A percentile compares a stretch with the other conserved stretches of the same genome.
Evolutionary conservation across 1,140 invertebrate species (phyloP).

Genomic region (Lepidurus packardi): DNA sequence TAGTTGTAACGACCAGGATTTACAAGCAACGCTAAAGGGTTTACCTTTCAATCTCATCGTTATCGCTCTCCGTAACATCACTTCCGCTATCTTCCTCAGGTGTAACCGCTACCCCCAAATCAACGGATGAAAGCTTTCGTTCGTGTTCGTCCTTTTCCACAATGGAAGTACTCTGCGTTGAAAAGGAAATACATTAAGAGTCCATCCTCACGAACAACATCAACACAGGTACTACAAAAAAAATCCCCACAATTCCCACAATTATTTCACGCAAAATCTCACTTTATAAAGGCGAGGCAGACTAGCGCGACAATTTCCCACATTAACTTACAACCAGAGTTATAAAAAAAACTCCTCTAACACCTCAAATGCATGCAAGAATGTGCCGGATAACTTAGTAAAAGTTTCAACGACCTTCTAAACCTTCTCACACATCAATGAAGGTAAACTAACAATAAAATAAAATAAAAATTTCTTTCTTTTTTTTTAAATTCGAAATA

Average conservation of each 20-base stretch:
- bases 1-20: neutral
- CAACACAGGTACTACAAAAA: neutral
- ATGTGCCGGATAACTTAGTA: too few relatives aligned
- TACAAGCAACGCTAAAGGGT: neutral
- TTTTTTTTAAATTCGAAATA: too few relatives aligned
- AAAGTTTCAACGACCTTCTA: too few relatives aligned
- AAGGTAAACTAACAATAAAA: too few relatives aligned
- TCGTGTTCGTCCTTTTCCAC: conserved; percentile 28
- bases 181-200: neutral
- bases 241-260: neutral
- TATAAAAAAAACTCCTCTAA: too few relatives aligned
- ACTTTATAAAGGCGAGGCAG: neutral
- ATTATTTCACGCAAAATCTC: neutral
- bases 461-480: too few relatives aligned
- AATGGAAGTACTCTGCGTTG: conserved; percentile 23
- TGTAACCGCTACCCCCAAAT: conserved; percentile 11
- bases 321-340: too few relatives aligned
- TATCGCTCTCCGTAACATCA: conserved; percentile 14
- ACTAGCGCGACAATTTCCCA: too few relatives aligned
- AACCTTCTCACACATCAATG: too few relatives aligned
- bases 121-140: neutral
- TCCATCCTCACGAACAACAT: neutral
- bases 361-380: too few relatives aligned
- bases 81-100: conserved; percentile 4
- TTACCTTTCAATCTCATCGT: conserved; percentile 3